Conservation (phyloP, 2,888 invertebrate genomes). For the Ophioninae sp. region DNA sequence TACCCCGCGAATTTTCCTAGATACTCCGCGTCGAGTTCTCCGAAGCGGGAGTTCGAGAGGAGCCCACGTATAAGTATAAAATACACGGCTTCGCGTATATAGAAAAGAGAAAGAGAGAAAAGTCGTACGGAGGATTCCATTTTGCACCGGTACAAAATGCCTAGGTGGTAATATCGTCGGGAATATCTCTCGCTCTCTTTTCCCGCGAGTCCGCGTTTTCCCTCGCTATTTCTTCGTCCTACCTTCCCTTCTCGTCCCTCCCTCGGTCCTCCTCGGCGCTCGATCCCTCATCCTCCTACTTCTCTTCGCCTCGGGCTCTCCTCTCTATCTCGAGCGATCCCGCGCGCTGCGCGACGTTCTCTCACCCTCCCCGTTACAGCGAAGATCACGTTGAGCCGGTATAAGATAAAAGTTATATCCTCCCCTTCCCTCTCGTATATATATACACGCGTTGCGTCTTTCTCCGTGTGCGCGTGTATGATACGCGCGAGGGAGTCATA, state of each 20-base stretch:
- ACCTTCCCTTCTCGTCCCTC: constrained; percentile 33
- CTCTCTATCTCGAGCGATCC: constrained; percentile 30
- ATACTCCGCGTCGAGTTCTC: constrained; percentile 30
- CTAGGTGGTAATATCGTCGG: constrained; percentile 65
- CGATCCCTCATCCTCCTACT: constrained; percentile 25
- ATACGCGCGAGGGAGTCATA: constrained; percentile 81
- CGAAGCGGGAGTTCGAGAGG: constrained; percentile 31
- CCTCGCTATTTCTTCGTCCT: constrained; percentile 41
- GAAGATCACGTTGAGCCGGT: constrained; percentile 72
- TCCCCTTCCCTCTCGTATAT: constrained; percentile 62
- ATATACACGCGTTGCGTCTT: background rate
- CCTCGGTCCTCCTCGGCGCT: constrained; percentile 2
- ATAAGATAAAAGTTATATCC: constrained; percentile 79
- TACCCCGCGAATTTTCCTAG: constrained; percentile 54
- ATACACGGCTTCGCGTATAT: constrained; percentile 12
- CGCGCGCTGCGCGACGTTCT: constrained; percentile 60
- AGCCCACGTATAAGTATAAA: constrained; percentile 20
- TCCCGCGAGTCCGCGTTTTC: constrained; percentile 58
- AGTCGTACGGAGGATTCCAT: constrained; percentile 59
- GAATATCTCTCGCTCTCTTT: constrained; percentile 59
- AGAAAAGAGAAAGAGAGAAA: constrained; percentile 11
- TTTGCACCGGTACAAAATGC: constrained; percentile 66
- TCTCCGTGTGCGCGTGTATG: constrained; percentile 57
- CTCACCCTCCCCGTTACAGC: constrained; percentile 61
- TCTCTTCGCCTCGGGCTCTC: constrained; percentile 9